A percentile compares a stretch with the other conserved stretches of the same genome.
Evolutionary conservation across 2,113 vertebrate genomes (phyloP).

Genomic region (Bucco capensis): DNA sequence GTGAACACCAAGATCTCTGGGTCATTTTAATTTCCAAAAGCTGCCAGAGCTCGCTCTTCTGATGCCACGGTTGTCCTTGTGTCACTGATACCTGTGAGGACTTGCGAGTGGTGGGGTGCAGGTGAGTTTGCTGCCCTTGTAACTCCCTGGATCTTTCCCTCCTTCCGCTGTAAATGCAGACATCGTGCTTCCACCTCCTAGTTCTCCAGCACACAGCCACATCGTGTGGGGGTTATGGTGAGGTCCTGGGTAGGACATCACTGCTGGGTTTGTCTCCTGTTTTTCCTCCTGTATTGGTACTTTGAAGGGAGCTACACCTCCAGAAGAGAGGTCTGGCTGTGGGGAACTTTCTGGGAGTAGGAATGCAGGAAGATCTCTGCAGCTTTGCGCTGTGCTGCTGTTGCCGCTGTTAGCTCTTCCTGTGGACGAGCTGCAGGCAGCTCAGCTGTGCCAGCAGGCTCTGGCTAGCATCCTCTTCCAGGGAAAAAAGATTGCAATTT

Average conservation of each 20-base stretch:
- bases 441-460: not conserved
- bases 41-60: not conserved
- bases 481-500: too few relatives aligned
- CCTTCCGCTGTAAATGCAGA: not conserved
- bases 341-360: not conserved
- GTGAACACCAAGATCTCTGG: not conserved
- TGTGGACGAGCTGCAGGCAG: not conserved
- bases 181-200: not conserved
- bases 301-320: not conserved
- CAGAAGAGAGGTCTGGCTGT: not conserved
- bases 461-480: not conserved
- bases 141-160: not conserved
- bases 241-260: not conserved
- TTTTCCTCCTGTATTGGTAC: not conserved
- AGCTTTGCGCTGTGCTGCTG: not conserved
- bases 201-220: not conserved
- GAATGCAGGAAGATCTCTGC: not conserved
- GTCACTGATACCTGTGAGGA: not conserved
- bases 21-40: not conserved
- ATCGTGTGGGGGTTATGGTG: accelerated
- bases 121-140: not conserved
- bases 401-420: not conserved
- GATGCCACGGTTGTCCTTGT: not conserved
- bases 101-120: not conserved
- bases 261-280: not conserved